A percentile compares a stretch with the other conserved stretches of the same genome.
These are phyloP conservation scores for Melipona quadrifasciata DNA, from an alignment of 1,140 invertebrate species.

Conservation along the genomic window DNA sequence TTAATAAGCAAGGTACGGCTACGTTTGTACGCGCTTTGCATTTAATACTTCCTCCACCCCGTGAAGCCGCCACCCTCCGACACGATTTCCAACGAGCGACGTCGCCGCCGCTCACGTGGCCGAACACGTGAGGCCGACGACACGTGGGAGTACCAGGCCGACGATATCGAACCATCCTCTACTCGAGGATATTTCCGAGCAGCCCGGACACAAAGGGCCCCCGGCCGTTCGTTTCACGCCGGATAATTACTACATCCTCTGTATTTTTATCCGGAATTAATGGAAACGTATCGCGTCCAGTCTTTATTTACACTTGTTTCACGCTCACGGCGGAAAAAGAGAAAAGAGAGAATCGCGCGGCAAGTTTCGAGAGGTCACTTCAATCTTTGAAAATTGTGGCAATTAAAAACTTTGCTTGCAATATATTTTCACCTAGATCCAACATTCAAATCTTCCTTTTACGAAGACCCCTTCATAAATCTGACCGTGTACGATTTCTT, in stretches of 20 bases:
- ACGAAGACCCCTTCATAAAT: too few relatives aligned
- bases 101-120: constrained; percentile 26
- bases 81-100: constrained; percentile 10
- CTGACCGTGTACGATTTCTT: too few relatives aligned
- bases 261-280: background rate
- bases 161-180: constrained; percentile 42
- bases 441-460: too few relatives aligned
- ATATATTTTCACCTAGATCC: too few relatives aligned
- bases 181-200: constrained; percentile 30
- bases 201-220: background rate
- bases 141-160: constrained; percentile 29
- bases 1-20: constrained; percentile 42
- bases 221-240: background rate
- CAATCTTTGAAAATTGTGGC: too few relatives aligned
- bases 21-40: constrained; percentile 35
- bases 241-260: background rate
- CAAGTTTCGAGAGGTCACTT: too few relatives aligned
- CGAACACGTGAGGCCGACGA: constrained; percentile 35
- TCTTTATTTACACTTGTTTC: background rate
- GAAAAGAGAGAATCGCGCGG: too few relatives aligned
- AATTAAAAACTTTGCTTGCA: too few relatives aligned
- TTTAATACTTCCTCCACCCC: constrained; percentile 43
- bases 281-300: background rate
- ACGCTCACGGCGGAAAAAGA: too few relatives aligned
- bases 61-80: constrained; percentile 7